A percentile compares a stretch with the other conserved stretches of the same genome.
Conservation (phyloP, 2,797 vertebrate species). For the Ptychobarbus kaznakovi region DNA sequence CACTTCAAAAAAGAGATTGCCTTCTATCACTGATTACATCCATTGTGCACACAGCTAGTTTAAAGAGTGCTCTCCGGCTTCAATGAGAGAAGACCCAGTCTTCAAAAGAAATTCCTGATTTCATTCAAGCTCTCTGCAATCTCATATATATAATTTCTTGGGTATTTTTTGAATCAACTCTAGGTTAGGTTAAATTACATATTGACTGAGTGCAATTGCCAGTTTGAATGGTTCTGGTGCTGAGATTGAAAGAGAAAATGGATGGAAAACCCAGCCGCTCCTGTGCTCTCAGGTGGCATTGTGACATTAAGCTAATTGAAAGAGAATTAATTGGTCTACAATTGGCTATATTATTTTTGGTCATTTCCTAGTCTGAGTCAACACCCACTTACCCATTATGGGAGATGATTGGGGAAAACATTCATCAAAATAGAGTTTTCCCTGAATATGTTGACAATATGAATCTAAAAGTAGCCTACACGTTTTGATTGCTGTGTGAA, state of each 20-base stretch:
- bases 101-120: background rate
- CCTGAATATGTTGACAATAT: background rate
- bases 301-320: background rate
- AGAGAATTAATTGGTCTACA: background rate
- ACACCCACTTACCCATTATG: too few relatives aligned
- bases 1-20: background rate
- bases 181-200: constrained; percentile 16
- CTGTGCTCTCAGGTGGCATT: background rate
- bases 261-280: background rate
- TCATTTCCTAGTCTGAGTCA: background rate
- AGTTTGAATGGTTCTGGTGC: background rate
- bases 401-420: background rate
- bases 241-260: constrained; percentile 15
- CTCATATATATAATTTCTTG: background rate
- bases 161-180: background rate
- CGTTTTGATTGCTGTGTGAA: background rate
- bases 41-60: constrained; percentile 11
- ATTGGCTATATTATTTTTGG: background rate
- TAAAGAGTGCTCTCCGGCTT: background rate
- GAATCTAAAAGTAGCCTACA: background rate
- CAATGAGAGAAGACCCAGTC: constrained; percentile 1
- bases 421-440: background rate
- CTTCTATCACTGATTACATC: constrained; percentile 31
- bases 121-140: background rate
- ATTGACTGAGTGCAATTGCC: background rate